These are phyloP conservation scores for Echinops telfairi DNA, from an alignment of 2,113 vertebrate species.

Conservation along the genomic window DNA sequence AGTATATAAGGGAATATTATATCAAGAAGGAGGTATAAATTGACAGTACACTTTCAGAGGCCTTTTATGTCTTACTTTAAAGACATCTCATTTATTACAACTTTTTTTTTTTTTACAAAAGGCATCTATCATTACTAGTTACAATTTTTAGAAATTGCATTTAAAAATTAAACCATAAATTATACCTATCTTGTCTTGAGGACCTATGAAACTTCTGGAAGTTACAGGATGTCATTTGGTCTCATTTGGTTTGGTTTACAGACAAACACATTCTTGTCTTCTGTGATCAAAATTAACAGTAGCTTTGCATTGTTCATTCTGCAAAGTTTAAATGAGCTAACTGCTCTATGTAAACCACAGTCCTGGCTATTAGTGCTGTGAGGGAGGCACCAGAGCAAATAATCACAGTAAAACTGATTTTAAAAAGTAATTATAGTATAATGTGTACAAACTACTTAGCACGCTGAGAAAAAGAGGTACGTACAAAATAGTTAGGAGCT, in stretches of 20 bases:
- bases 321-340: conserved; percentile 6
- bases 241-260: background rate
- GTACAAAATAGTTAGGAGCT: too few relatives aligned
- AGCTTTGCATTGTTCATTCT: background rate
- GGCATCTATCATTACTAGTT: background rate
- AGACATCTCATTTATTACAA: background rate
- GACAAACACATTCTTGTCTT: background rate
- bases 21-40: background rate
- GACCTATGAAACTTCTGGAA: background rate
- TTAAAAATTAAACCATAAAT: background rate
- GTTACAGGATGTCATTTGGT: background rate
- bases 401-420: too few relatives aligned
- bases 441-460: too few relatives aligned
- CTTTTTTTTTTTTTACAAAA: background rate
- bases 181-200: background rate
- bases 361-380: background rate
- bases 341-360: background rate
- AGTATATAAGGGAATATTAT: too few relatives aligned
- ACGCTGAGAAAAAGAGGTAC: too few relatives aligned
- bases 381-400: background rate
- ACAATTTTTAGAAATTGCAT: background rate
- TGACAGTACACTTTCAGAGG: background rate
- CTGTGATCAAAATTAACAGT: background rate
- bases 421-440: too few relatives aligned
- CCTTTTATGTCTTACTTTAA: background rate